Evolutionary conservation across 2,888 invertebrate genomes (phyloP), one percentile per base, ranked within the genome.

Genomic region (Agrenia bidenticulata): DNA sequence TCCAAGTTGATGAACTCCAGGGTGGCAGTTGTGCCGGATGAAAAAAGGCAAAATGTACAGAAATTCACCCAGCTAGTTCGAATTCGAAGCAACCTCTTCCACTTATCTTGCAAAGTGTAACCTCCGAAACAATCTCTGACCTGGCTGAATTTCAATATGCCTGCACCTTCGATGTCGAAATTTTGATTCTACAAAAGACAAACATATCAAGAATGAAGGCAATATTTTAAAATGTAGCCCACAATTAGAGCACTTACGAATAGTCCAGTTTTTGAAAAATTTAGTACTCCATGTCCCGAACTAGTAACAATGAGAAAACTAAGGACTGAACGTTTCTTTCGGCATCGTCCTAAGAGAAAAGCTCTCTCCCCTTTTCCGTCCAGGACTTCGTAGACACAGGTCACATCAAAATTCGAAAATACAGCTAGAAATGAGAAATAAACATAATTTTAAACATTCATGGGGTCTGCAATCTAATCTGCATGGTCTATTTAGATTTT

Each of bases 151-250:
- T 63, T 66, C 19, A 71, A 24, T 23, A 71, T 64, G 2, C 71
- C 71, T 7, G 68, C 71, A 1, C 71, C 71, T 41, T 67, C 67
- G 19, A 71, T 67, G 41, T 67, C 67, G 27, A 60, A 64, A 32
- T 67, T 64, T 50, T 67, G 67, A 45, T 64, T 64, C 67, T 67
- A 19, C n/a, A 11, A 32, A 4, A 32, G 11, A 32, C 32, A 32
- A 32, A 32, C 13, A 56, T 17, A 42, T 23, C 32, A 15, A 15
- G 11, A 19, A 42, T 19, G 41, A 39, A 19, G 5, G 4, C 41
- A 39, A 58, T 9, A 37, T 15, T 15, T 37, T 21, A 37, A 39
- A 11, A 2, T 15, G 9, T 39, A 41, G 23, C 9, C 24, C 24
- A 21, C 17, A 59, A 24, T 9, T 17, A 55, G 19, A 26, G n/a